Base-by-base conservation (phyloP, 2,113 vertebrate genomes). In the Ciconia boyciana region DNA sequence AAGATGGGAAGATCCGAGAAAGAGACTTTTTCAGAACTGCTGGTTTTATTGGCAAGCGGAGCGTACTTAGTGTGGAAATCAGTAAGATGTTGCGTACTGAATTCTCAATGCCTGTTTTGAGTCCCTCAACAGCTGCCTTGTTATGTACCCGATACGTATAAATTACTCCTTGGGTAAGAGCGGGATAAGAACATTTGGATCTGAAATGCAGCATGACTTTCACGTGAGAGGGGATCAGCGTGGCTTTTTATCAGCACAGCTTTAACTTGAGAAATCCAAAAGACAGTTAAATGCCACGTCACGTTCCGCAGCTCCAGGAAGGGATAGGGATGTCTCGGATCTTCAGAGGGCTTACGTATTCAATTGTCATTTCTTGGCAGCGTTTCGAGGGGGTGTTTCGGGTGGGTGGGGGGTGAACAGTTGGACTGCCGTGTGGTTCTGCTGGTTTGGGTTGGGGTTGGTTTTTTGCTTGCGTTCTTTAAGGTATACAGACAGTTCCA, bases 141-240 rank as follows among this genome's bases (percentile, higher is more conserved):
- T 52, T 41, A 16, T 1, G 5, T 65, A 69, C 25, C 17, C 69
- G 24, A 46, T 16, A 9, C 0, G 0, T 19, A 0, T 10, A 20
- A 39, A 13, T 52, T 88, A 39, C 16, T 70, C 52, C 46, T 21
- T 32, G 4, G 31, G 41, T n/a, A 49, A 61, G 29, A 44, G 25
- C 4, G 36, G 21, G 46, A 25, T 80, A 46, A 78, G 51, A 51
- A n/a, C 7, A 14, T 74, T 65, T 41, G 8, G 36, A 54, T 70
- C 41, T 2, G 4, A 70, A 51, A 29, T 14, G 20, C 31, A 70
- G 49, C 19, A 48, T 46, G 62, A 1, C 7, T 74, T 76, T 32
- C 14, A 6, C 0, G 1, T 58, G 46, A 51, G 55, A 89, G 32
- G 44, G 54, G 11, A 17, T 39, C 51, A 9, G 24, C 4, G 8